Percentiles rank a stretch among this genome's conserved stretches.
phyloP scores from a whole-genome alignment of 2,888 invertebrate species.

The Mesorhabditis sp. region DNA sequence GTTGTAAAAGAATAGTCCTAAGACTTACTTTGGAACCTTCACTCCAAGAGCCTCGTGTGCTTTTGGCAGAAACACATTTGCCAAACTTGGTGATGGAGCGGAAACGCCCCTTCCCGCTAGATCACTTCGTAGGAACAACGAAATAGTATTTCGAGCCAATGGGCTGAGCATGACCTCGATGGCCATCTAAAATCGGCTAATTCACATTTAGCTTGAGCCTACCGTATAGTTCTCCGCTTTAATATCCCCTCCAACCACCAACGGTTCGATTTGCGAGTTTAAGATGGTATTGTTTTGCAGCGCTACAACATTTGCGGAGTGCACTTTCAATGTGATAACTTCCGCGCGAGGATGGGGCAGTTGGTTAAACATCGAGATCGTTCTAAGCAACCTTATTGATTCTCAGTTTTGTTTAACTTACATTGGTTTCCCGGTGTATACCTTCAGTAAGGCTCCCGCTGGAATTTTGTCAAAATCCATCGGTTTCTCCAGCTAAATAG shows the following conservation, averaged over 20 bases:
- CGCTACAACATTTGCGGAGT: not conserved
- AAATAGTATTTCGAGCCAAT: not conserved
- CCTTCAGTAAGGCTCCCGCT: not conserved
- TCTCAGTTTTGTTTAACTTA: not conserved
- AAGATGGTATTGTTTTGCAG: slow-evolving; percentile 15
- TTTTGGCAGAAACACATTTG: no score
- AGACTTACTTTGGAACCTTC: no score
- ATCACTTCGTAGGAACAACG: not conserved
- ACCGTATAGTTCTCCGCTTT: slow-evolving; percentile 19
- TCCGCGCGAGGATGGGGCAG: slow-evolving; percentile 10
- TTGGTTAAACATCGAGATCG: slow-evolving; percentile 11
- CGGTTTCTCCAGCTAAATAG: not conserved
- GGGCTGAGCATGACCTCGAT: not conserved
- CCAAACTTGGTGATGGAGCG: no score
- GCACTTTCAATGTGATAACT: slow-evolving; percentile 7
- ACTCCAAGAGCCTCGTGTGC: no score
- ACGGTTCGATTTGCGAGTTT: slow-evolving; percentile 36
- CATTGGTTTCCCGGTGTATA: not conserved
- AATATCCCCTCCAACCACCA: slow-evolving; percentile 20
- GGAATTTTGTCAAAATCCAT: not conserved
- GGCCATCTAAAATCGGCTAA: not conserved
- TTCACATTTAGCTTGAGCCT: not conserved
- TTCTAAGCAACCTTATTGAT: slow-evolving; percentile 9
- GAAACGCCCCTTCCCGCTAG: no score
- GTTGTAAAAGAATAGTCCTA: no score